Base-by-base conservation (phyloP, 2,888 invertebrate species). In the Seira sanloemensis region DNA sequence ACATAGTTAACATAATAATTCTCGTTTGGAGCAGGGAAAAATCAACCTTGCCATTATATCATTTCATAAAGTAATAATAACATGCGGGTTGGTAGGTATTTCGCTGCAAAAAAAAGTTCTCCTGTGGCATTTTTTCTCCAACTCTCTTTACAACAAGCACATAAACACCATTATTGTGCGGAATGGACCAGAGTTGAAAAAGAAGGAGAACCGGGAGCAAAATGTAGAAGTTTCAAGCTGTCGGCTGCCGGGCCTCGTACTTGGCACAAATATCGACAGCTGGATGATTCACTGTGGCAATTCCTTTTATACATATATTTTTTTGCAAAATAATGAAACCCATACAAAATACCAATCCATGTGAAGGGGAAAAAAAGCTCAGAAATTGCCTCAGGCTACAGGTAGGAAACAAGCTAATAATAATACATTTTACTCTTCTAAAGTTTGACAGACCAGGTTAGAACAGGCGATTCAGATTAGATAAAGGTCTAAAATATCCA, bases 181-280 rank as follows among this genome's bases (percentile, higher is more conserved):
- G 18, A 68, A 25, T 4, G 2, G 18, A 24, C 26, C 12, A 25
- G 24, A 46, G 23, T 18, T 19, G 65, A 24, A 65, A 68, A 4
- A 71, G 71, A 46, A 66, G n/a, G n/a, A 21, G 25, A 72, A 68
- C 58, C 74, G 74, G 74, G 74, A 74, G 74, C 58, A 58, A 62
- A 58, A 67, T n/a, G 79, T 67, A 66, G 58, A 73, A 76, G 71
- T 75, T n/a, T 76, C 71, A 76, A 69, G 71, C 71, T 81, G 76
- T 69, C 75, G 75, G 71, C 81, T 75, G 81, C 76, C 50, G 65
- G n/a, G 71, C 71, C 76, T 66, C 50, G 76, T 71, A 81, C 81
- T 81, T 81, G 81, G 81, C 71, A 81, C 81, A 81, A 81, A 81
- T 81, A 81, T 81, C 76, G 81, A 81, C 81, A 81, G 80, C 80